Conservation (phyloP, 2,113 vertebrate genomes). For the Paraplagusia blochii region DNA sequence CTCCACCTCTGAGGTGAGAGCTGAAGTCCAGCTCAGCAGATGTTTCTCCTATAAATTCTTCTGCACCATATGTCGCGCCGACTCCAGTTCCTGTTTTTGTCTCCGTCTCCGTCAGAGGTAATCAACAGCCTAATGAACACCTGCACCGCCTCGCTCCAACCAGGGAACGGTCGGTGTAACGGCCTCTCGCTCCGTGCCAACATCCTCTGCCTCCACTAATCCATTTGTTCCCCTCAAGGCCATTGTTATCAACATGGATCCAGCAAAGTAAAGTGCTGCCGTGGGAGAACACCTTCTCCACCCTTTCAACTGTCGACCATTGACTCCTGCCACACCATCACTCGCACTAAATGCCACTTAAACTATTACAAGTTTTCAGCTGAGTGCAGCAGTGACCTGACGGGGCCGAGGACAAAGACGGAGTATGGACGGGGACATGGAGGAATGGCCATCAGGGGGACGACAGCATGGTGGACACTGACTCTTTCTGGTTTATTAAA, state of each 20-base stretch:
- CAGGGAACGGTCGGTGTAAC: constrained; percentile 29
- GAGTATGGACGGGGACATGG: constrained; percentile 63
- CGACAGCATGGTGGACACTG: constrained; percentile 24
- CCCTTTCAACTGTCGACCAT: constrained; percentile 71
- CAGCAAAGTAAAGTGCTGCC: constrained; percentile 70
- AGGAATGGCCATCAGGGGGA: constrained; percentile 69
- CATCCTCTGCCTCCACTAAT: constrained; percentile 57
- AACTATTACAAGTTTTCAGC: constrained; percentile 77
- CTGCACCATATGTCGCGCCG: neutral
- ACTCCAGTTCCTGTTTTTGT: neutral
- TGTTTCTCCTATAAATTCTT: constrained; percentile 2
- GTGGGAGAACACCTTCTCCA: constrained; percentile 65
- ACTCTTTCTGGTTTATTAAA: no score
- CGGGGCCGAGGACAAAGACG: constrained; percentile 66
- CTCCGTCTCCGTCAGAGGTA: constrained; percentile 1
- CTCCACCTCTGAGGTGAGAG: constrained; percentile 7
- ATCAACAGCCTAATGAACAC: constrained; percentile 24
- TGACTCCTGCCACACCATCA: constrained; percentile 73
- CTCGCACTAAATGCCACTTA: constrained; percentile 78
- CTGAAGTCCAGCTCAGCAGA: constrained; percentile 26
- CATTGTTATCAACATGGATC: constrained; percentile 71
- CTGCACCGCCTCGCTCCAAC: constrained; percentile 15
- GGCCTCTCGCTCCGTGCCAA: constrained; percentile 35
- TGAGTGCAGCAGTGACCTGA: constrained; percentile 64
- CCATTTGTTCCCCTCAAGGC: constrained; percentile 75